phyloP scores from a whole-genome alignment of 2,888 invertebrate species.

The Galerucella calmariensis region DNA sequence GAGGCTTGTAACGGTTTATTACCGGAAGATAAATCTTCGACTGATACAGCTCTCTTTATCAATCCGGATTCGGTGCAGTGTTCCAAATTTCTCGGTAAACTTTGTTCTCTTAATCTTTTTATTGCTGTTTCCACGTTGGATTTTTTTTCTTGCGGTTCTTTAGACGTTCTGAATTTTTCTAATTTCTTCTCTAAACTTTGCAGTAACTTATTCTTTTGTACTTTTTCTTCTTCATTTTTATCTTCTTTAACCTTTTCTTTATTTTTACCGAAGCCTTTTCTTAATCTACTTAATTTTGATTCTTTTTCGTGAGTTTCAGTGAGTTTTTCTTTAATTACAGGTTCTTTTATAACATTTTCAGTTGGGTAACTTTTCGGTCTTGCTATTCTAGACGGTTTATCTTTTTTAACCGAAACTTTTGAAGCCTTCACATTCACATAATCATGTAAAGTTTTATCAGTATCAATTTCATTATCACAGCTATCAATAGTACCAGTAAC shows the following conservation, averaged over 20 bases:
- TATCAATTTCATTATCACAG: conserved; percentile 14
- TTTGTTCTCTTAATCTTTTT: conserved; percentile 74
- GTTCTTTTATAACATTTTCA: conserved; percentile 59
- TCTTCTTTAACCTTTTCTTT: conserved; percentile 57
- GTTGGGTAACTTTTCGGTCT: conserved; percentile 71
- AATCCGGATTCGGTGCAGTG: conserved; percentile 73
- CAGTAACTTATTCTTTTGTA: conserved; percentile 70
- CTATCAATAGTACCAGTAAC: conserved; percentile 41
- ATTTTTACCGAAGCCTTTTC: conserved; percentile 53
- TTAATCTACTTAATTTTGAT: conserved; percentile 63
- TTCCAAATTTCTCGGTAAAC: conserved; percentile 69
- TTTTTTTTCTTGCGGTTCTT: conserved; percentile 55
- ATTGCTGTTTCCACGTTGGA: conserved; percentile 69
- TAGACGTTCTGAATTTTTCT: conserved; percentile 71
- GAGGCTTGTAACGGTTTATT: conserved; percentile 68
- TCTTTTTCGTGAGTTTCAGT: conserved; percentile 69
- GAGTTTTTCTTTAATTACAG: conserved; percentile 37
- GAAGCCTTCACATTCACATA: conserved; percentile 55
- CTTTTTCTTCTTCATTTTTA: conserved; percentile 57
- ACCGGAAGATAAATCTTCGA: conserved; percentile 71
- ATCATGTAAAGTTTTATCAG: conserved; percentile 49
- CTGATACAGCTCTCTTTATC: conserved; percentile 78
- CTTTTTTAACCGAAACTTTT: conserved; percentile 55
- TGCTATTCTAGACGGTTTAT: conserved; percentile 65
- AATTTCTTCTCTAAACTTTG: conserved; percentile 83